These are phyloP conservation scores for Pycnomerus fuliginosus DNA, from an alignment of 2,888 invertebrate species.

Conservation along the genomic window DNA sequence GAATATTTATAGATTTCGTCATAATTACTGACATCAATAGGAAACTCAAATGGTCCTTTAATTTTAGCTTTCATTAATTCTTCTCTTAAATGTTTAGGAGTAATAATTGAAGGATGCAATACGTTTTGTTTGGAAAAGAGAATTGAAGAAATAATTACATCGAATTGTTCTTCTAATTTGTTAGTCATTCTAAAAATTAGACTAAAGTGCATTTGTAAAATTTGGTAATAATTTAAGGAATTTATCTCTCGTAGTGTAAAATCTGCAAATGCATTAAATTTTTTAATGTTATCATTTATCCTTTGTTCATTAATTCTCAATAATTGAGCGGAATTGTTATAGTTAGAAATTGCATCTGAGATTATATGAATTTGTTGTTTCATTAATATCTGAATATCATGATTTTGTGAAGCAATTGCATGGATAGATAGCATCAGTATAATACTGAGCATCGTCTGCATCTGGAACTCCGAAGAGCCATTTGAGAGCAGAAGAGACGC, in stretches of 20 bases:
- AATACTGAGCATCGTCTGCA: slow-evolving; percentile 15
- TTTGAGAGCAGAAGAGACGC: slow-evolving; percentile 15
- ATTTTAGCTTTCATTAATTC: slow-evolving; percentile 5
- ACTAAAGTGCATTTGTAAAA: not conserved
- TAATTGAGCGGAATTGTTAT: slow-evolving; percentile 19
- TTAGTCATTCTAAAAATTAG: slow-evolving; percentile 5
- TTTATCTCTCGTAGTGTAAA: slow-evolving; percentile 1
- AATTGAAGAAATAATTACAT: slow-evolving; percentile 22
- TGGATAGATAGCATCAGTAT: slow-evolving; percentile 18
- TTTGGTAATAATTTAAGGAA: slow-evolving; percentile 3
- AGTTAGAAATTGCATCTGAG: slow-evolving; percentile 22
- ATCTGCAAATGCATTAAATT: slow-evolving; percentile 10
- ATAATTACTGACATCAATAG: slow-evolving; percentile 9
- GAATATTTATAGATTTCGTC: slow-evolving; percentile 23
- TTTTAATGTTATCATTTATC: slow-evolving; percentile 9
- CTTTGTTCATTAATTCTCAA: slow-evolving; percentile 21
- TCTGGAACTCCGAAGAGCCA: slow-evolving; percentile 24
- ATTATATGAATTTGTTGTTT: slow-evolving; percentile 27
- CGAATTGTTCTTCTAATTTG: slow-evolving; percentile 24
- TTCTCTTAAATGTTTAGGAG: slow-evolving; percentile 14
- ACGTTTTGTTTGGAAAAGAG: slow-evolving; percentile 28
- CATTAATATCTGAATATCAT: slow-evolving; percentile 18
- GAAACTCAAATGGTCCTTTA: slow-evolving; percentile 17
- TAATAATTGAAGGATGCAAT: slow-evolving; percentile 24
- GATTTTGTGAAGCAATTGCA: slow-evolving; percentile 12